These are phyloP conservation scores for Lordiphosa stackelbergi DNA, from an alignment of 1,140 invertebrate genomes.

Conservation along the genomic window DNA sequence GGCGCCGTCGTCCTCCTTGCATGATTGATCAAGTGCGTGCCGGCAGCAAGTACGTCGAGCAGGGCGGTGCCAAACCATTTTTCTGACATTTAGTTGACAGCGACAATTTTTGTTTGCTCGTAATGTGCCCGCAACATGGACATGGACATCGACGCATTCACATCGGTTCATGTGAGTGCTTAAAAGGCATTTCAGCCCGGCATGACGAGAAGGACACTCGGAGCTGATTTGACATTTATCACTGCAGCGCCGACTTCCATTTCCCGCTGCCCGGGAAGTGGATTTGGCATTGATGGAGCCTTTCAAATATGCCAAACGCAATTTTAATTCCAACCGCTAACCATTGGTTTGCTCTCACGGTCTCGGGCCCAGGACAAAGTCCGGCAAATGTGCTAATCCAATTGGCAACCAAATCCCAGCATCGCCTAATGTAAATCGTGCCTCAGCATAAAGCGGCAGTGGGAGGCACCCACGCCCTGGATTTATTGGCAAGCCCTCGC, in stretches of 20 bases:
- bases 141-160: slow-evolving; percentile 40
- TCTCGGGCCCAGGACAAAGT: not conserved
- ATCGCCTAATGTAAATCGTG: slow-evolving; percentile 72
- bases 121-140: slow-evolving; percentile 57
- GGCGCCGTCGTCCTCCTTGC: slow-evolving; percentile 30
- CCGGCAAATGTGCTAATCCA: slow-evolving; percentile 61
- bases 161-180: slow-evolving; percentile 55
- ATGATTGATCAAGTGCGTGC: slow-evolving; percentile 72
- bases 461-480: slow-evolving; percentile 22
- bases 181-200: slow-evolving; percentile 64
- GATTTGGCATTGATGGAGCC: slow-evolving; percentile 62
- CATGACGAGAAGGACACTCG: slow-evolving; percentile 34
- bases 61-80: slow-evolving; percentile 55
- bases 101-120: slow-evolving; percentile 73
- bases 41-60: slow-evolving; percentile 3
- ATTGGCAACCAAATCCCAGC: slow-evolving; percentile 52
- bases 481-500: slow-evolving; percentile 55
- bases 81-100: slow-evolving; percentile 75
- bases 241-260: slow-evolving; percentile 59
- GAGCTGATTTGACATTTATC: slow-evolving; percentile 72
- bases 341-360: slow-evolving; percentile 3
- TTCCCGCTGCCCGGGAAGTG: slow-evolving; percentile 8
- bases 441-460: slow-evolving; percentile 68
- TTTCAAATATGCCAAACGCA: slow-evolving; percentile 51
- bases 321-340: slow-evolving; percentile 60